These are phyloP conservation scores for Tromatobia lineatoria DNA, from an alignment of 2,888 invertebrate genomes.

Conservation along the genomic window DNA sequence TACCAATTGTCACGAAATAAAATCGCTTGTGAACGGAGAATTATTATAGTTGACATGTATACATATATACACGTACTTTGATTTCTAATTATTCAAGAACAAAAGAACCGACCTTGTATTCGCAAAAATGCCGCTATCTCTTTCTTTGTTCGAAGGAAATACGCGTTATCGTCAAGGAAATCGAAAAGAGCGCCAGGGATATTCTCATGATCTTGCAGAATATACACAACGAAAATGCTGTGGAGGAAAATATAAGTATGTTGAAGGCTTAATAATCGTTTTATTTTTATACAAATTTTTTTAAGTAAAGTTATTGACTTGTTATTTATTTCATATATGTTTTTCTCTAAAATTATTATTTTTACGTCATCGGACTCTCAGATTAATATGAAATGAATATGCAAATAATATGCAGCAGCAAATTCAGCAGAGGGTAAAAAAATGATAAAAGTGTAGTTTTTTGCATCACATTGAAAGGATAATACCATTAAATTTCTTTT, in stretches of 20 bases:
- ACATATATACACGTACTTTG: not conserved
- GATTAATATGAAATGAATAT: too few species aligned
- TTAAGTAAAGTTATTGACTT: too few species aligned
- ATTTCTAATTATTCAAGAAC: not conserved
- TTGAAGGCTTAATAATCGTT: slow-evolving; percentile 61
- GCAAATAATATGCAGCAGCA: too few species aligned
- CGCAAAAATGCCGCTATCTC: slow-evolving; percentile 8
- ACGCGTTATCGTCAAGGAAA: slow-evolving; percentile 90
- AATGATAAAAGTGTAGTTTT: too few species aligned
- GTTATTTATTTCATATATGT: too few species aligned
- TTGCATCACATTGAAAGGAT: too few species aligned
- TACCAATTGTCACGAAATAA: not conserved
- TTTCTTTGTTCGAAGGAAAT: slow-evolving; percentile 87
- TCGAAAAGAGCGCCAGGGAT: slow-evolving; percentile 93
- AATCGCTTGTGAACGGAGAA: not conserved
- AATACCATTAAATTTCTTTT: too few species aligned
- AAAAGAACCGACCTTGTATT: not conserved
- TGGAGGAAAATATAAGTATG: slow-evolving; percentile 89
- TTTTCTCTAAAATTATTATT: too few species aligned
- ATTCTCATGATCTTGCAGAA: slow-evolving; percentile 93
- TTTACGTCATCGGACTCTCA: too few species aligned
- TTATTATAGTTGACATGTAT: not conserved
- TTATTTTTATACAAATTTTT: not conserved
- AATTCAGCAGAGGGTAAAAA: too few species aligned
- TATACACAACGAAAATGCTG: slow-evolving; percentile 91